These are phyloP conservation scores for Limanda limanda DNA, from an alignment of 2,113 vertebrate genomes.

Conservation along the genomic window DNA sequence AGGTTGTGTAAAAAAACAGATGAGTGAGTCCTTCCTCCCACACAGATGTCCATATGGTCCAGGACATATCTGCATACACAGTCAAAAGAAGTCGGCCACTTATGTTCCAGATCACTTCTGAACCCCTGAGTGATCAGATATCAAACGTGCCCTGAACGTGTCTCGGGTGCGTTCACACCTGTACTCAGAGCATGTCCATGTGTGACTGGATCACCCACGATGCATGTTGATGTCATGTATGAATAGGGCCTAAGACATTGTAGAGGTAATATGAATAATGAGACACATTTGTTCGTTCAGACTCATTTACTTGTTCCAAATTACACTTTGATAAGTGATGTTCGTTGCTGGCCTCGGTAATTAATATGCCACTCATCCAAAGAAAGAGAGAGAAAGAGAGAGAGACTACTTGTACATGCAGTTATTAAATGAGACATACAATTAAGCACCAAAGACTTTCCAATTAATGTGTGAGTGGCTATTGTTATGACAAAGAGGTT, in stretches of 20 bases:
- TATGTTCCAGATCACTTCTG: too few relatives aligned
- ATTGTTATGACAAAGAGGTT: conserved; percentile 68
- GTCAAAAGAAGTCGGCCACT: too few relatives aligned
- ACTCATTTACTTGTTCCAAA: conserved; percentile 53
- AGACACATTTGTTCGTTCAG: conserved; percentile 45
- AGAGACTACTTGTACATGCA: conserved; percentile 32
- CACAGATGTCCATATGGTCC: too few relatives aligned
- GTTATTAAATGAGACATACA: conserved; percentile 70
- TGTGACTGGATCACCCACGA: neutral
- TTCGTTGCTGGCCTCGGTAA: conserved; percentile 45
- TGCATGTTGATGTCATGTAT: neutral
- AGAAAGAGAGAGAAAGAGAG: neutral
- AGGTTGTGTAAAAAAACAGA: too few relatives aligned
- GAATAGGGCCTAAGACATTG: neutral
- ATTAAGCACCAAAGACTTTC: conserved; percentile 64
- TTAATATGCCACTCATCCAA: conserved; percentile 39
- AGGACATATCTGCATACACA: too few relatives aligned
- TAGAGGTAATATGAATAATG: conserved; percentile 43
- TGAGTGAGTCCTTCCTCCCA: too few relatives aligned
- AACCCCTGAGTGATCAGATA: neutral
- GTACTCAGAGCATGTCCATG: neutral
- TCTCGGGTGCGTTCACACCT: neutral
- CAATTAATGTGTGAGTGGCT: conserved; percentile 67
- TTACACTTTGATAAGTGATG: conserved; percentile 52
- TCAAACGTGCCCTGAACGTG: neutral